phyloP scores from a whole-genome alignment of 2,888 invertebrate genomes.

The Agrilus biguttatus region DNA sequence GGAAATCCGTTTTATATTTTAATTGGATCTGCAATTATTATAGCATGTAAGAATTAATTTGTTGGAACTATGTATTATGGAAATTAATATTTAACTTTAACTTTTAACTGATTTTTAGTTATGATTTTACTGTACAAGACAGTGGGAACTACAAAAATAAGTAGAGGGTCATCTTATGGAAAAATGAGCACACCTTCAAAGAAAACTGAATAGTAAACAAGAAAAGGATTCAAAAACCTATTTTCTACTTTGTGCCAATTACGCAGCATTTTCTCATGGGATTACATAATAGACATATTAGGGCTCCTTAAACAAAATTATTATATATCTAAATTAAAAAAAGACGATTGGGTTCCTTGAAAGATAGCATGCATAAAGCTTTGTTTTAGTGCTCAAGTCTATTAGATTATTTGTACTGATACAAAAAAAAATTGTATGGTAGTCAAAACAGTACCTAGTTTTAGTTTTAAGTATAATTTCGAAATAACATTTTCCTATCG shows the following conservation, averaged over 20 bases:
- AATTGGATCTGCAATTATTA: conserved; percentile 53
- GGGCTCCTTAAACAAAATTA: too few species aligned
- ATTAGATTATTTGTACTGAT: too few species aligned
- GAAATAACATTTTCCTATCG: too few species aligned
- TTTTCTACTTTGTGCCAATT: neutral
- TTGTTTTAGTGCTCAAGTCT: too few species aligned
- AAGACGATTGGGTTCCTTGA: too few species aligned
- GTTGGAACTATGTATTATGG: neutral
- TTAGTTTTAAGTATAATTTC: too few species aligned
- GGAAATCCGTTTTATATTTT: conserved; percentile 58
- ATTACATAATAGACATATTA: too few species aligned
- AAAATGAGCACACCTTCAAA: conserved; percentile 36
- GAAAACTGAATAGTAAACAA: conserved; percentile 22
- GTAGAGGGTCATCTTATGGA: conserved; percentile 72
- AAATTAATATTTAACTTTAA: conserved; percentile 3
- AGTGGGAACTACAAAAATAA: conserved; percentile 73
- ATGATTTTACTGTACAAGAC: conserved; percentile 62
- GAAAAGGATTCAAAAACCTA: conserved; percentile 1
- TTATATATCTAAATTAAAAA: too few species aligned
- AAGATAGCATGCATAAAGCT: too few species aligned
- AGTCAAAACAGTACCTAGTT: too few species aligned
- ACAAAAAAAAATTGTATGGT: too few species aligned
- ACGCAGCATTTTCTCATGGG: too few species aligned
- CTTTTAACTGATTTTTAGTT: conserved; percentile 40
- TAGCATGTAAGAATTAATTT: conserved; percentile 53